A percentile compares a stretch with the other conserved stretches of the same genome.
Evolutionary conservation across 2,888 invertebrate species (phyloP).

Genomic region (Scotopteryx bipunctaria): DNA sequence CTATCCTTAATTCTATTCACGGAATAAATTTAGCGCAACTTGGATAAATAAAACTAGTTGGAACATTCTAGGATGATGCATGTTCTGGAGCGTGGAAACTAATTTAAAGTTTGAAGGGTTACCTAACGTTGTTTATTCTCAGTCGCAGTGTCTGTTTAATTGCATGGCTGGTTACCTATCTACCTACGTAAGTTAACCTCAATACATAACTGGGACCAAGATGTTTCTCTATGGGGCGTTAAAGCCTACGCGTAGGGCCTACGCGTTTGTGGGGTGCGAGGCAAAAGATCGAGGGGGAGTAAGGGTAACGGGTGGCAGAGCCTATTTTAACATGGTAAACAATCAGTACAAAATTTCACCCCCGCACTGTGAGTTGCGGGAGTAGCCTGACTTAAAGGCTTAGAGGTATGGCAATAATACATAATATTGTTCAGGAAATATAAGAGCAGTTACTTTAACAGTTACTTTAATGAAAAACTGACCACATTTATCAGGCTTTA

Average conservation of each 20-base stretch:
- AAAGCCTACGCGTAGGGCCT: no score
- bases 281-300: no score
- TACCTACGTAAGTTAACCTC: not conserved
- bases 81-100: slow-evolving; percentile 52
- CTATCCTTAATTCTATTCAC: slow-evolving; percentile 25
- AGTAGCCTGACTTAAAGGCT: no score
- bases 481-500: not conserved
- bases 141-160: slow-evolving; percentile 18
- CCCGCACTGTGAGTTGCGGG: no score
- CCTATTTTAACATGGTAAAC: no score
- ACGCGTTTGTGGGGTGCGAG: no score
- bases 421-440: no score
- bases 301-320: no score
- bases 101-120: slow-evolving; percentile 62
- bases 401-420: no score
- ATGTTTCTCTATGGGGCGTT: no score
- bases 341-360: no score
- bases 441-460: not conserved
- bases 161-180: not conserved
- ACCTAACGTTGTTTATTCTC: slow-evolving; percentile 48
- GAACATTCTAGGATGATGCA: slow-evolving; percentile 52
- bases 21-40: slow-evolving; percentile 22
- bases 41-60: slow-evolving; percentile 45
- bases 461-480: not conserved
- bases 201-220: no score